phyloP scores from a whole-genome alignment of 2,888 invertebrate genomes.

The Micropterix aruncella region DNA sequence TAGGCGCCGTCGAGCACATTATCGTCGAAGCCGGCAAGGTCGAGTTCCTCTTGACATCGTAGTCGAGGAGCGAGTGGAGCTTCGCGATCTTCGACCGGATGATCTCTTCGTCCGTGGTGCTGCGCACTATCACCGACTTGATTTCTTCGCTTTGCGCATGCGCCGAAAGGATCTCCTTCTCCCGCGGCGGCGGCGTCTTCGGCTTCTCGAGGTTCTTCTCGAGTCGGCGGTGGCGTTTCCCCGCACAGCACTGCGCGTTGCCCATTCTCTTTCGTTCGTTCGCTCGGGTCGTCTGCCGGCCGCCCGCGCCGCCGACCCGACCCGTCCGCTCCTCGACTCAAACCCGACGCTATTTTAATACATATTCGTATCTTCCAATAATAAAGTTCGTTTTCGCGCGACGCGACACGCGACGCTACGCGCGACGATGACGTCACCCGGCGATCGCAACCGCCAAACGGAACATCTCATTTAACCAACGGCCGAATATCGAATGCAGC shows the following conservation, averaged over 20 bases:
- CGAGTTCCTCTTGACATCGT: neutral
- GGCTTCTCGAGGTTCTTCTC: neutral
- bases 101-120: neutral
- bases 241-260: slow-evolving; percentile 41
- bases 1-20: too few relatives aligned
- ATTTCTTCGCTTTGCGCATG: neutral
- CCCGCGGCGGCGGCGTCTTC: neutral
- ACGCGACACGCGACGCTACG: neutral
- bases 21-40: neutral
- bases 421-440: neutral
- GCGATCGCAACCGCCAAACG: neutral
- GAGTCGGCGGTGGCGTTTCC: slow-evolving; percentile 22
- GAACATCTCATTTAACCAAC: neutral
- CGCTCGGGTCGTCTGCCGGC: neutral
- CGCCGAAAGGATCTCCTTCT: neutral
- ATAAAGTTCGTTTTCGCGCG: neutral
- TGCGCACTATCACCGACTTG: neutral
- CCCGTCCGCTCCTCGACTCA: neutral
- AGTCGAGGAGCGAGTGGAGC: neutral
- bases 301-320: neutral
- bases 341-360: neutral
- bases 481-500: neutral
- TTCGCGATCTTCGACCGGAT: neutral
- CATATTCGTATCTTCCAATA: neutral
- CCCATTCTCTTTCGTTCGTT: slow-evolving; percentile 21